phyloP scores from a whole-genome alignment of 2,113 vertebrate species.

The Sinosuthora webbiana region DNA sequence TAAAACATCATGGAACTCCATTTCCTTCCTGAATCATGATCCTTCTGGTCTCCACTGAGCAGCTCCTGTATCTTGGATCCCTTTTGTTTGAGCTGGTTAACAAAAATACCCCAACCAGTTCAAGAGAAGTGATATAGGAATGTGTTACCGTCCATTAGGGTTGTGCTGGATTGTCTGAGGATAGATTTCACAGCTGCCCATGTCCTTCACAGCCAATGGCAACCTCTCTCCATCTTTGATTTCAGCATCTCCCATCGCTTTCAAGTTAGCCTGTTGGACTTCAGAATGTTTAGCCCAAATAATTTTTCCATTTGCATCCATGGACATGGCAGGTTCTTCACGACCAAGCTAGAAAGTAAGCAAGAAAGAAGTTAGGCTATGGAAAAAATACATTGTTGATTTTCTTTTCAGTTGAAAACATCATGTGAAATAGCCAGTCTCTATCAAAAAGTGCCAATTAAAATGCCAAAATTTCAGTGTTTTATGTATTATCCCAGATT shows the following conservation, averaged over 20 bases:
- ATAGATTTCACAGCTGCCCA: constrained; percentile 99
- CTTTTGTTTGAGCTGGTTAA: neutral
- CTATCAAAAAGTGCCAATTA: neutral
- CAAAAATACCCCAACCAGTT: neutral
- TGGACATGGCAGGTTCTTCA: constrained; percentile 98
- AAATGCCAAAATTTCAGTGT: neutral
- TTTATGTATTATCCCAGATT: neutral
- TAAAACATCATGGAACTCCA: neutral
- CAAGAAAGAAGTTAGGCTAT: neutral
- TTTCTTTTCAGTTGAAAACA: neutral
- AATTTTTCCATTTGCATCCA: constrained; percentile 98
- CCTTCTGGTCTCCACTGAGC: neutral
- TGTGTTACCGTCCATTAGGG: constrained; percentile 89
- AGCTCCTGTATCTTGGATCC: neutral
- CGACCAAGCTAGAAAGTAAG: constrained; percentile 85
- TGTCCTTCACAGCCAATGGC: constrained; percentile 95
- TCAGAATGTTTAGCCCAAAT: constrained; percentile 99
- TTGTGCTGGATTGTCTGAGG: constrained; percentile 99
- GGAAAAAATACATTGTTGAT: neutral
- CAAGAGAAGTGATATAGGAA: neutral
- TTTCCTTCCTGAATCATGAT: neutral
- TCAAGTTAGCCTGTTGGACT: constrained; percentile 96
- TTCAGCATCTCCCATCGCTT: constrained; percentile 98
- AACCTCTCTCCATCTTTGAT: constrained; percentile 97
- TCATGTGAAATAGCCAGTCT: neutral